Evolutionary conservation across 2,888 invertebrate genomes (phyloP).

Genomic region (Fissipunctia ypsillon): DNA sequence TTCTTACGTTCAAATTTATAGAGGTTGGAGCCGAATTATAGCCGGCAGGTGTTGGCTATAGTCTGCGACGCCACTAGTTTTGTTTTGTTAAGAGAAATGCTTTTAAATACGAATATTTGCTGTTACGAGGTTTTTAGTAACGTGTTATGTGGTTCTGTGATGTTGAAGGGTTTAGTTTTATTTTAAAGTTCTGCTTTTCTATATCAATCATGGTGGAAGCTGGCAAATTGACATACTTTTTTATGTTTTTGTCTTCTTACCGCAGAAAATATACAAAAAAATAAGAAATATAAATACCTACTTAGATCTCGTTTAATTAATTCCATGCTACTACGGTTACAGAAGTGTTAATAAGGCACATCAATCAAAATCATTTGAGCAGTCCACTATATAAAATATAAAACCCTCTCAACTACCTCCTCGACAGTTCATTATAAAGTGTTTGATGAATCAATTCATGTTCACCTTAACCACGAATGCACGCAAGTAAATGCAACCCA

Average conservation of each 20-base stretch:
- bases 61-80: constrained; percentile 60
- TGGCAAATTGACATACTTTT: no score
- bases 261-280: no score
- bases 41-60: constrained; percentile 72
- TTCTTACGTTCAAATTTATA: constrained; percentile 86
- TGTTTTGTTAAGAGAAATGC: constrained; percentile 62
- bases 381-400: not conserved
- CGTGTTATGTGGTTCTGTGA: not conserved
- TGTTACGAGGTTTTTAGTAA: not conserved
- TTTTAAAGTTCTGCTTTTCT: no score
- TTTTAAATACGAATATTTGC: constrained; percentile 54
- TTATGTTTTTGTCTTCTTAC: no score
- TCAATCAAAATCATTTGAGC: not conserved
- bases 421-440: not conserved
- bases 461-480: not conserved
- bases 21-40: constrained; percentile 75
- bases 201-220: no score
- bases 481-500: constrained; percentile 12
- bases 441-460: constrained; percentile 19
- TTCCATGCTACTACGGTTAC: no score
- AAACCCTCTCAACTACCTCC: not conserved
- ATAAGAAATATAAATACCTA: no score
- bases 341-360: not conserved
- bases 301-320: no score
- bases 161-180: no score